Base-by-base conservation (phyloP, 2,113 vertebrate species). In the Paratilapia polleni region DNA sequence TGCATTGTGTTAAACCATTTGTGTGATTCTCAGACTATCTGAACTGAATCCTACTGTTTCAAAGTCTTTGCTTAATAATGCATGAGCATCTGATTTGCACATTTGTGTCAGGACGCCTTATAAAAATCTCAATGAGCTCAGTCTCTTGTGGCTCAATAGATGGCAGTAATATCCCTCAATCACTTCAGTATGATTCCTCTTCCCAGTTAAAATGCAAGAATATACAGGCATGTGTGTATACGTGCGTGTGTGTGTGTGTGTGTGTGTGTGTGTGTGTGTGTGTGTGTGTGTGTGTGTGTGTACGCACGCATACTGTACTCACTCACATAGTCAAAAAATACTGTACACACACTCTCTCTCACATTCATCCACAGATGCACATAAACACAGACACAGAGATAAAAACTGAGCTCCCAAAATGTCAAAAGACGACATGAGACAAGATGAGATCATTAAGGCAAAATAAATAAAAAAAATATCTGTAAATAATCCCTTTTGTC, bases 121-220 rank as follows among this genome's bases (percentile, higher is more conserved):
- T 79, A 86, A 87, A 91, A 92, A 91, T 84, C 88, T 88, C 85
- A 85, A 81, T 87, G 88, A 94, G 93, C 89, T 92, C 91, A 91
- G 89, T 93, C 93, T 95, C 91, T 81, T 31, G 89, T 91, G 92
- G 94, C 94, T 96, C 95, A 95, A 96, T 96, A 96, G 96, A 96
- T 96, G 96, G 96, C 96, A 96, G 95, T 95, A 95, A 96, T 95
- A 95, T 95, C 88, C 95, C 93, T 96, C 96, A 92, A 93, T 95
- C 94, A 94, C 90, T 88, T 89, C 89, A 79, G 92, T 87, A 88
- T 90, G 85, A 93, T 87, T 93, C 84, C 73, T 84, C 80, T 88
- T 82, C 73, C 62, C 88, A 85, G 88, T 90, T 93, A 63, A 91
- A 87, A 86, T 62, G 28, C 77, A 90, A 49, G 61, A 73, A 74